Base-by-base conservation (phyloP, 2,888 invertebrate species). In the Unio delphinus region DNA sequence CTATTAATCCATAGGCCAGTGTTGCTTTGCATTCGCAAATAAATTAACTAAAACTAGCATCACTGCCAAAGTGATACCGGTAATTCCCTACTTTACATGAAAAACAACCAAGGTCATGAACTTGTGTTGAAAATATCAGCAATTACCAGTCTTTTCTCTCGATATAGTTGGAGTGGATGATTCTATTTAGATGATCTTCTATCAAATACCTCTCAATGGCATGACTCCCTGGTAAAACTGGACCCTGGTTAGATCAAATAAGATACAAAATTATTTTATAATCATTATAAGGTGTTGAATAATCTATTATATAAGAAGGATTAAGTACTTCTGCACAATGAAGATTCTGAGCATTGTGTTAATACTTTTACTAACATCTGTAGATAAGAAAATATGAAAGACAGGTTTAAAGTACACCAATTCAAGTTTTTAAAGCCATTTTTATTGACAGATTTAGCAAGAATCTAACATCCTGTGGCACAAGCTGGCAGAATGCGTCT, bases 191-290 rank as follows among this genome's bases (percentile, higher is more conserved):
- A 88, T 99, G 98, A 90, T 99, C 98, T 89, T 99, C 99, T 83
- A 99, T 97, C 1, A 99, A 92, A 90, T 97, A 99, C 72, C 99
- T 92, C 90, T 99, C 99, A 75, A 99, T 98, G 0, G 99, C 96
- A 91, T 99, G 98, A 28, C 96, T 95, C 56, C 98, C 98, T 0
- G 99, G 99, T 68, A 99, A 91, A 61, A 91, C 89, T 8, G 91
- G 90, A 8, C 91, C 91, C 90, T 90, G 79, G 65, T n/a, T 11
- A 64, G 3, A 63, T 34, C 8, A 67, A 56, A 57, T 18, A 55
- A n/a, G 34, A 20, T 59, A 34, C 28, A 34, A 59, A 45, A 45
- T 45, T 11, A 26, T 55, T 20, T 4, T 55, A 45, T 45, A 34
- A 45, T 45, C 45, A 61, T 1, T 61, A 30, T 34, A 18, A 8